Evolutionary conservation across 2,888 invertebrate species (phyloP).

Genomic region (Caenorhabditis uteleia): DNA sequence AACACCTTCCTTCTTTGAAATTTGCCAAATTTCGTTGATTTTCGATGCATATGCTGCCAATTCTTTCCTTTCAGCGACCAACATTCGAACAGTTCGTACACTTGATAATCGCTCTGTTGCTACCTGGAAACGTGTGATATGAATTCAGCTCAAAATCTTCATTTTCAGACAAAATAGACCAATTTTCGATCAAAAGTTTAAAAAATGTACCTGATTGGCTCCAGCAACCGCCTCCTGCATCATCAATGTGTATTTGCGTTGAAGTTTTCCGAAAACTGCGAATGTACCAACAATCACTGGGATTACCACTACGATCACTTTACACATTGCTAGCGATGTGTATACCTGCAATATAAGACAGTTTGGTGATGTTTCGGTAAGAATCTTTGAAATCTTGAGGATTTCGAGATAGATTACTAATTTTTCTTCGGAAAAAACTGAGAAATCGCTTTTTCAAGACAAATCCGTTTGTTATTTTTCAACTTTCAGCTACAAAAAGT

Average conservation of each 20-base stretch:
- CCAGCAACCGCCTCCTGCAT: conserved; percentile 77
- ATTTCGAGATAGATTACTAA: too few relatives aligned
- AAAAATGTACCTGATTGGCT: conserved; percentile 75
- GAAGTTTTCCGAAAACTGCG: conserved; percentile 78
- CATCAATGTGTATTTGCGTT: conserved; percentile 82
- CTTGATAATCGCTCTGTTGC: conserved; percentile 91
- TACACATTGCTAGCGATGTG: conserved; percentile 86
- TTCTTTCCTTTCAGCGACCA: conserved; percentile 85
- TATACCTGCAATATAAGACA: conserved; percentile 78
- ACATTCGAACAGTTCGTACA: conserved; percentile 89
- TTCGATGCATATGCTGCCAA: conserved; percentile 73
- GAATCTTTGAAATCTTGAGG: too few relatives aligned
- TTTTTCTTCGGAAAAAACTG: too few relatives aligned
- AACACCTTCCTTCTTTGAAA: conserved; percentile 86
- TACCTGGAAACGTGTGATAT: too few relatives aligned
- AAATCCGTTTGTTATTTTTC: not conserved
- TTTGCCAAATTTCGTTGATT: conserved; percentile 78
- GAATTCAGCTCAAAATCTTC: not conserved
- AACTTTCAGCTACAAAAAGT: too few relatives aligned
- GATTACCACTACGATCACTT: conserved; percentile 85
- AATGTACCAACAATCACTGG: conserved; percentile 87
- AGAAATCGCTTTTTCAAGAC: too few relatives aligned
- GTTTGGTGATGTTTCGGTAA: too few relatives aligned
- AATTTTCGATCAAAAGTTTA: not conserved
- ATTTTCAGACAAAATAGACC: not conserved